phyloP scores from a whole-genome alignment of 2,888 invertebrate species.

The Argyresthia albistria region DNA sequence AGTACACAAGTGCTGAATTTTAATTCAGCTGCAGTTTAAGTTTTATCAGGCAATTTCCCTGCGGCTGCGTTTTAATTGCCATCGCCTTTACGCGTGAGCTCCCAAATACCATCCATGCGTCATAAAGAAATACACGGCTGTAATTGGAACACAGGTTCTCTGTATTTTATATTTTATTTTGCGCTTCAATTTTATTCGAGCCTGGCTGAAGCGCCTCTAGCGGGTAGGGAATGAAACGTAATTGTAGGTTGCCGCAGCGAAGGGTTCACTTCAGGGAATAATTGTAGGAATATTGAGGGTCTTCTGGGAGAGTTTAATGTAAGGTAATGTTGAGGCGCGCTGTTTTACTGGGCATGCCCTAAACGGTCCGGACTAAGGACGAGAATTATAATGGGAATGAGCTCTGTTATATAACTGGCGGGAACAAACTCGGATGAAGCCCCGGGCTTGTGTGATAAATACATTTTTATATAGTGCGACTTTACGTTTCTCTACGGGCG shows the following conservation, averaged over 20 bases:
- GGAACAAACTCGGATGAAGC: constrained; percentile 24
- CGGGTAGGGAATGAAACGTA: constrained; percentile 52
- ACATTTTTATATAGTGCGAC: constrained; percentile 57
- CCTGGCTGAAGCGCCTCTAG: constrained; percentile 41
- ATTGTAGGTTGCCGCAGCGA: constrained; percentile 59
- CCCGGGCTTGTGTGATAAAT: constrained; percentile 47
- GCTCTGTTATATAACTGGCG: constrained; percentile 61
- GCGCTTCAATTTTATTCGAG: constrained; percentile 56
- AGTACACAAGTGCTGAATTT: too few relatives aligned
- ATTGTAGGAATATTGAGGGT: constrained; percentile 60
- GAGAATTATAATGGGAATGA: constrained; percentile 63
- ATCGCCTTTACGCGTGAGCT: constrained; percentile 23
- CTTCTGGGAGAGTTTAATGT: constrained; percentile 66
- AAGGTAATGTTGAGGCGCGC: constrained; percentile 45
- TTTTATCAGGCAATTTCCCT: too few relatives aligned
- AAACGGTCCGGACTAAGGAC: constrained; percentile 60
- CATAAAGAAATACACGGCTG: constrained; percentile 6
- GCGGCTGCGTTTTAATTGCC: constrained; percentile 31
- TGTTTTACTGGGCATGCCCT: constrained; percentile 46
- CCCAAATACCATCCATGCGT: constrained; percentile 10
- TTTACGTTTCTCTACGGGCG: constrained; percentile 51
- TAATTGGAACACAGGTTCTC: constrained; percentile 46
- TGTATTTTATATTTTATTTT: constrained; percentile 50
- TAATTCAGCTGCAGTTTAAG: too few relatives aligned
- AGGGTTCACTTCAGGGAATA: constrained; percentile 67